phyloP scores from a whole-genome alignment of 2,888 invertebrate genomes.

The Temnothorax ravouxi region DNA sequence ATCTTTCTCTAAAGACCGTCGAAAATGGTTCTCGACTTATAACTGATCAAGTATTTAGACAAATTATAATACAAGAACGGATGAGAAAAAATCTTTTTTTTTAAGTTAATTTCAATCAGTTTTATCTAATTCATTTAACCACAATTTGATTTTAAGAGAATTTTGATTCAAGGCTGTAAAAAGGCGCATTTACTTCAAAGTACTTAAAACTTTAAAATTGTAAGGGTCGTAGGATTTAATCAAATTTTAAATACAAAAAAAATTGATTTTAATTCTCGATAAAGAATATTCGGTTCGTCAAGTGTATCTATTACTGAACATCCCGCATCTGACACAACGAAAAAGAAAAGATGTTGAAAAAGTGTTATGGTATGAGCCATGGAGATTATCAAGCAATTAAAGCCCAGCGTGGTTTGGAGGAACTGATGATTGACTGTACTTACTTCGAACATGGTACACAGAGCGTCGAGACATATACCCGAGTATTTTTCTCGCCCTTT shows the following conservation, averaged over 20 bases:
- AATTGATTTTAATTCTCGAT: not conserved
- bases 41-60: not conserved
- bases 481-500: constrained; percentile 86
- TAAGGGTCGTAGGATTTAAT: not conserved
- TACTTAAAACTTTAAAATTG: not conserved
- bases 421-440: constrained; percentile 75
- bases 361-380: constrained; percentile 48
- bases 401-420: constrained; percentile 41
- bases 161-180: not conserved
- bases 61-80: not conserved
- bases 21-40: not conserved
- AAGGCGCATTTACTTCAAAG: not conserved
- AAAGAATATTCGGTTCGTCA: not conserved
- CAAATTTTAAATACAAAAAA: constrained; percentile 7
- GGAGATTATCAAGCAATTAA: constrained; percentile 46
- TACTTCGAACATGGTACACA: constrained; percentile 91
- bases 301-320: not conserved
- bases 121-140: not conserved
- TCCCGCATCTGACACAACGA: not conserved
- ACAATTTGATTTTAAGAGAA: not conserved
- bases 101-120: not conserved
- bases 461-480: constrained; percentile 87
- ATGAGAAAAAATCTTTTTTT: not conserved
- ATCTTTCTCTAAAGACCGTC: not conserved
- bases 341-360: constrained; percentile 37